Evolutionary conservation across 2,797 vertebrate genomes (phyloP).

Genomic region (Chlorospingus flavigularis): DNA sequence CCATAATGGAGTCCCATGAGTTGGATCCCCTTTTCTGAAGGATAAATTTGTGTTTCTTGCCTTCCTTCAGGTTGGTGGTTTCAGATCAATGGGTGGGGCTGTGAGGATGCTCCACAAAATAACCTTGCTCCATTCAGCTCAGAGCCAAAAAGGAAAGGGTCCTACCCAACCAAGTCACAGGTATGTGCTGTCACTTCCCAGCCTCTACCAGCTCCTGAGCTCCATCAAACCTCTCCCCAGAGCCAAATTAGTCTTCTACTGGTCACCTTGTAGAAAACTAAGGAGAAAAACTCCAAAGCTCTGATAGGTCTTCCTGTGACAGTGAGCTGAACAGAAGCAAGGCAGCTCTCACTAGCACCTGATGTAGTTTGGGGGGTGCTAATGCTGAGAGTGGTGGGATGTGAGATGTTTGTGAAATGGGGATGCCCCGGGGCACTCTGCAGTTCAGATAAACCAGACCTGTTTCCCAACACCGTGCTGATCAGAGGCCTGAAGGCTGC

Average conservation of each 20-base stretch:
- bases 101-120: background rate
- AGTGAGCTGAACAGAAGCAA: background rate
- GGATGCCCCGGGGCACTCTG: background rate
- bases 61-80: background rate
- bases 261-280: background rate
- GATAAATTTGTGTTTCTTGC: background rate
- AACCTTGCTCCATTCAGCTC: background rate
- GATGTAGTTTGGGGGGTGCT: accelerated
- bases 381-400: background rate
- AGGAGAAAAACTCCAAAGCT: background rate
- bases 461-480: background rate
- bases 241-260: background rate
- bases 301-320: background rate
- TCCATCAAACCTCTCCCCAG: background rate
- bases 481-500: background rate
- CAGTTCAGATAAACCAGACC: background rate
- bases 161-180: background rate
- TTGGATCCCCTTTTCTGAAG: background rate
- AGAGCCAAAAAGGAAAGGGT: background rate
- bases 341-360: background rate
- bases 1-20: background rate
- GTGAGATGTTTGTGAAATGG: accelerated
- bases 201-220: accelerated
- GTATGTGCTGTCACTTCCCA: background rate
- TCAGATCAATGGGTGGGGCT: background rate